A percentile compares a stretch with the other conserved stretches of the same genome.
Evolutionary conservation across 2,113 vertebrate genomes (phyloP).

Genomic region (Zosterops lateralis): DNA sequence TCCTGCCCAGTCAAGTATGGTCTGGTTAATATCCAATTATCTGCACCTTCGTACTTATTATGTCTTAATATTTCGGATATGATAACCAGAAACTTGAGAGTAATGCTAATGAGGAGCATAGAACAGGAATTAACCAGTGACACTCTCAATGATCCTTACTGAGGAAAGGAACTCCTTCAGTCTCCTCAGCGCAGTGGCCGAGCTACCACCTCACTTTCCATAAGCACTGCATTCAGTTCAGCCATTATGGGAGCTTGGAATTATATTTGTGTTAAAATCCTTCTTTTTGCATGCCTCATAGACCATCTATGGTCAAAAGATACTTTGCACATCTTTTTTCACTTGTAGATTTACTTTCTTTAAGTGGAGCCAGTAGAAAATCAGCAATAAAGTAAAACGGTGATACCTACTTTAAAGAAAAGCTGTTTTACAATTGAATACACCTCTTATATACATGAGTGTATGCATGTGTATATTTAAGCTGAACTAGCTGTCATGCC

Average conservation of each 20-base stretch:
- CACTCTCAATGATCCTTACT: slow-evolving; percentile 75
- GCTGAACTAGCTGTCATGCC: background rate
- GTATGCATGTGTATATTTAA: background rate
- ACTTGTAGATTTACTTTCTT: background rate
- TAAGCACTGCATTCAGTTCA: background rate
- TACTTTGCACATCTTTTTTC: background rate
- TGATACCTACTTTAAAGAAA: background rate
- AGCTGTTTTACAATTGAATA: background rate
- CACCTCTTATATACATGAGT: background rate
- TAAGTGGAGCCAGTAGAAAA: background rate
- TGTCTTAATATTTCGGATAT: slow-evolving; percentile 91
- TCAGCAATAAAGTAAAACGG: background rate
- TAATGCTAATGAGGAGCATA: slow-evolving; percentile 87
- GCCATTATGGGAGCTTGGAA: background rate
- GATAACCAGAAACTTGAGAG: slow-evolving; percentile 84
- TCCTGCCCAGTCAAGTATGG: slow-evolving; percentile 95
- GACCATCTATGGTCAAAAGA: background rate
- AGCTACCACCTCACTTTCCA: background rate
- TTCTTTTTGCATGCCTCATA: background rate
- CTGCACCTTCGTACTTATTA: slow-evolving; percentile 91
- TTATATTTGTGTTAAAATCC: background rate
- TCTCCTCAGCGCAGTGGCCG: background rate
- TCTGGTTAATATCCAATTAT: slow-evolving; percentile 98
- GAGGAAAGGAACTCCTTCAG: slow-evolving; percentile 50
- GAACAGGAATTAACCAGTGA: slow-evolving; percentile 78